Conservation (phyloP, 2,113 vertebrate species). For the Otolemur garnettii region DNA sequence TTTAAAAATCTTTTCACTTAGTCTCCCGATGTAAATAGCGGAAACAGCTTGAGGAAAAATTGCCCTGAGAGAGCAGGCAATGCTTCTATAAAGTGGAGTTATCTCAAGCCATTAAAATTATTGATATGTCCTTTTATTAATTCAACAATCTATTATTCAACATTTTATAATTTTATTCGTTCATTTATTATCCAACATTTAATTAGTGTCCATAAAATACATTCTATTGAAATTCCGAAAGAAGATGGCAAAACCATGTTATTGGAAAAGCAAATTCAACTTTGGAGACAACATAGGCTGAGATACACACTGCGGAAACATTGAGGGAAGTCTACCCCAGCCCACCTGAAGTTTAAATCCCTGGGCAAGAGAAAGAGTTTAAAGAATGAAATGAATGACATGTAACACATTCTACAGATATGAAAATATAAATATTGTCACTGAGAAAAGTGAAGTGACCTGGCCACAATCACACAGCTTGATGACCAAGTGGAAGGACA, state of each 20-base stretch:
- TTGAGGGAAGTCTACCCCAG: not conserved
- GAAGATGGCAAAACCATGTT: not conserved
- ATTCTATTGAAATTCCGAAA: not conserved
- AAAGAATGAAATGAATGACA: not conserved
- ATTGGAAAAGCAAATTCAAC: not conserved
- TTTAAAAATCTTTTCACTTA: conserved; percentile 34
- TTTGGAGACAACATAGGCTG: not conserved
- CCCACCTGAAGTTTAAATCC: not conserved
- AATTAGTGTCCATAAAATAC: not conserved
- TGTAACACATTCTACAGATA: not conserved
- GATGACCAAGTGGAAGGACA: not conserved
- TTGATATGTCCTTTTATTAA: not conserved
- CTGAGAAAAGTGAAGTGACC: not conserved
- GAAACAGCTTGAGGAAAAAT: conserved; percentile 22
- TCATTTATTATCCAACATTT: conserved; percentile 37
- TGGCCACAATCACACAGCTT: not conserved
- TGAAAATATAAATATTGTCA: not conserved
- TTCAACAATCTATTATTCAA: not conserved
- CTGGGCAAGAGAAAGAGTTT: not conserved
- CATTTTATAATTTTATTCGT: not conserved
- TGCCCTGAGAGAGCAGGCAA: not conserved
- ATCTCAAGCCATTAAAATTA: not conserved
- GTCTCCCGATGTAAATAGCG: not conserved
- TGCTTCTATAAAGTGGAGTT: not conserved
- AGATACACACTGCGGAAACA: not conserved